These are phyloP conservation scores for Chlamydotis undulata DNA, from an alignment of 2,113 vertebrate species.

Conservation along the genomic window DNA sequence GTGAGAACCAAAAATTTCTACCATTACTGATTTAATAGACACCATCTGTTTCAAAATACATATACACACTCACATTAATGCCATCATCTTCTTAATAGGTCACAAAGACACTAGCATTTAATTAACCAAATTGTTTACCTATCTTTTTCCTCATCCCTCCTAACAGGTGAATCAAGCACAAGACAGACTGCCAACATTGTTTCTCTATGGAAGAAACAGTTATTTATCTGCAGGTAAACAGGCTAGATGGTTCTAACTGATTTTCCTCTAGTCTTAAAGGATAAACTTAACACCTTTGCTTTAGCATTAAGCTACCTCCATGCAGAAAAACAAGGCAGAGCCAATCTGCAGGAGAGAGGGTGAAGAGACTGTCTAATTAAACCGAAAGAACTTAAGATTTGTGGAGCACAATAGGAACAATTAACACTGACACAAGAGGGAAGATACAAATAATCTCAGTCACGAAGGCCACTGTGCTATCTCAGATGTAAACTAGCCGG, in stretches of 20 bases:
- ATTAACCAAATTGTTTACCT: neutral
- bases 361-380: neutral
- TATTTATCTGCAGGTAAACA: neutral
- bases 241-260: neutral
- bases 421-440: neutral
- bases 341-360: neutral
- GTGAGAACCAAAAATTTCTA: neutral
- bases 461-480: neutral
- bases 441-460: neutral
- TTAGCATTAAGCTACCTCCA: neutral
- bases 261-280: neutral
- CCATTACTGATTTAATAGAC: neutral
- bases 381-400: neutral
- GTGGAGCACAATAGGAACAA: neutral
- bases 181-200: neutral
- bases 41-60: slow-evolving; percentile 50
- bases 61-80: neutral
- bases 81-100: neutral
- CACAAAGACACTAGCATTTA: neutral
- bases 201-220: neutral
- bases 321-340: neutral
- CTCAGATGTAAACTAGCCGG: neutral
- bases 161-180: neutral
- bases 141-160: neutral
- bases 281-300: slow-evolving; percentile 38